A percentile compares a stretch with the other conserved stretches of the same genome.
phyloP scores from a whole-genome alignment of 2,113 vertebrate genomes.

The Emydura subglobosa region DNA sequence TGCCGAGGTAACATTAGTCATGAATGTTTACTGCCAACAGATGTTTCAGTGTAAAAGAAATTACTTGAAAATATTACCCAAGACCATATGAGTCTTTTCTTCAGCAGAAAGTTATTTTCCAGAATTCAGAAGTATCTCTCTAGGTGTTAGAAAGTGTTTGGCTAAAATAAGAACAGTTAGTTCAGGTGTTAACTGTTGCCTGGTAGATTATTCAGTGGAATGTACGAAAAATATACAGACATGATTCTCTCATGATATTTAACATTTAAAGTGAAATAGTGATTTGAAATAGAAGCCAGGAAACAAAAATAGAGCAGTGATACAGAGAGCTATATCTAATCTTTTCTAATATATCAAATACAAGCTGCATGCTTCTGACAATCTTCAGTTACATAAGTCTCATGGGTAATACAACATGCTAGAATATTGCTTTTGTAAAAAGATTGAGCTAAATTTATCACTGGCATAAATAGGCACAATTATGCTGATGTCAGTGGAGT shows the following conservation, averaged over 20 bases:
- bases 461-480: not conserved
- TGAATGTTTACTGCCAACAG: conserved; percentile 48
- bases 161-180: conserved; percentile 3
- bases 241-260: not conserved
- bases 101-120: conserved; percentile 50
- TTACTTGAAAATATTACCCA: conserved; percentile 40
- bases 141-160: conserved; percentile 2
- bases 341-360: not conserved
- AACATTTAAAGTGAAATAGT: not conserved
- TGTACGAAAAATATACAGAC: not conserved
- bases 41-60: conserved; percentile 26
- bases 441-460: not conserved
- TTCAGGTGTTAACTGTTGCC: not conserved
- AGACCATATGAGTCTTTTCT: conserved; percentile 26
- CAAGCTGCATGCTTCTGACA: not conserved
- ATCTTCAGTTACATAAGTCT: not conserved
- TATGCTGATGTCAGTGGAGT: rapidly evolving
- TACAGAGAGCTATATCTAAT: rapidly evolving
- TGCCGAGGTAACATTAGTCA: not conserved
- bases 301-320: not conserved
- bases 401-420: not conserved
- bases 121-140: not conserved
- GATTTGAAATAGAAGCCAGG: not conserved
- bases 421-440: not conserved
- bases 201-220: not conserved